Evolutionary conservation across 2,888 invertebrate species (phyloP).

Genomic region (Hofmannophila pseudospretella): DNA sequence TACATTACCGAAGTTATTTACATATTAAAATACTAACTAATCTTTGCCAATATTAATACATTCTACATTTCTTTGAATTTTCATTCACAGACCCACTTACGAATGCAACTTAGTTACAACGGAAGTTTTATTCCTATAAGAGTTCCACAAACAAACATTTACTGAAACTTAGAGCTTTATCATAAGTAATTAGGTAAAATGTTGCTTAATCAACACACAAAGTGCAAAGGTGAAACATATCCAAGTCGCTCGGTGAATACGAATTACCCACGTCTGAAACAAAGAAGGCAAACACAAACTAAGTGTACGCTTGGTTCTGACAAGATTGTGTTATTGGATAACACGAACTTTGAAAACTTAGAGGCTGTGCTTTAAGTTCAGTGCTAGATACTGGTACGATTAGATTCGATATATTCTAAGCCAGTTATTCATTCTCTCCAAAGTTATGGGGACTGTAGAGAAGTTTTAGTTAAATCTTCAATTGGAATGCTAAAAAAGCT

Average conservation of each 20-base stretch:
- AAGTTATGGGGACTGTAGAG: too few relatives aligned
- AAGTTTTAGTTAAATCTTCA: too few relatives aligned
- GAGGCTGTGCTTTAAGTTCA: slow-evolving; percentile 8
- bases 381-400: not conserved
- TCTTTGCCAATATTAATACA: too few relatives aligned
- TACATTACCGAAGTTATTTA: too few relatives aligned
- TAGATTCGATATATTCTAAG: not conserved
- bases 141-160: slow-evolving; percentile 4
- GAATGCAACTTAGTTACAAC: slow-evolving; percentile 2
- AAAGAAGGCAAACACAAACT: slow-evolving; percentile 26
- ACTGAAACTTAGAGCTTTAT: slow-evolving; percentile 1
- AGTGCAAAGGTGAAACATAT: slow-evolving; percentile 19
- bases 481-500: too few relatives aligned
- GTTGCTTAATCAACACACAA: slow-evolving; percentile 6
- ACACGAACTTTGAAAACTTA: slow-evolving; percentile 17
- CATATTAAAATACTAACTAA: too few relatives aligned
- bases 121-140: slow-evolving; percentile 3
- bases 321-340: slow-evolving; percentile 24
- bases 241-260: slow-evolving; percentile 22
- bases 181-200: slow-evolving; percentile 6
- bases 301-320: slow-evolving; percentile 22
- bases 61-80: too few relatives aligned
- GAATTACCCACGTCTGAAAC: slow-evolving; percentile 24
- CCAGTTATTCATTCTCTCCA: not conserved
- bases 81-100: not conserved